A percentile compares a stretch with the other conserved stretches of the same genome.
Evolutionary conservation across 2,888 invertebrate genomes (phyloP).

Genomic region (Pelosia muscerda): DNA sequence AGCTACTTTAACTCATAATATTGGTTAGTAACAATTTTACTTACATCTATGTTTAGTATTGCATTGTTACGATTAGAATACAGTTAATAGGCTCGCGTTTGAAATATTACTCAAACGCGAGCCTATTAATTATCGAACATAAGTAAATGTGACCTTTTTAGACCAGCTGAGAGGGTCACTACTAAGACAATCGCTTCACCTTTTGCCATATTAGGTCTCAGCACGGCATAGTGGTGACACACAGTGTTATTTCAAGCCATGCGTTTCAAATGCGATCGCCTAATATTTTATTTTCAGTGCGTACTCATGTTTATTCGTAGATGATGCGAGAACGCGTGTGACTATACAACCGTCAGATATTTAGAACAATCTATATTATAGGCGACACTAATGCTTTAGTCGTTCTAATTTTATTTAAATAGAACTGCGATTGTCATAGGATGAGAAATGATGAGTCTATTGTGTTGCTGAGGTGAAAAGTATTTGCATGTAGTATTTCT

Average conservation of each 20-base stretch:
- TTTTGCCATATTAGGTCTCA: slow-evolving; percentile 56
- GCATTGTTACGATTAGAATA: too few species aligned
- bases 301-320: slow-evolving; percentile 82
- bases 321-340: slow-evolving; percentile 61
- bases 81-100: too few species aligned
- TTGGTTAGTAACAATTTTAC: too few species aligned
- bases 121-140: too few species aligned
- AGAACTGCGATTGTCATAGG: slow-evolving; percentile 18
- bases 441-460: neutral
- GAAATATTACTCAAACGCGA: too few species aligned
- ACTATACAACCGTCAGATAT: slow-evolving; percentile 56
- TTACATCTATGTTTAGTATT: too few species aligned
- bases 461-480: neutral
- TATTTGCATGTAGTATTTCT: too few species aligned
- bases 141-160: too few species aligned
- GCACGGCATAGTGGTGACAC: slow-evolving; percentile 69
- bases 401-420: slow-evolving; percentile 31
- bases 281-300: slow-evolving; percentile 83
- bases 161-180: neutral
- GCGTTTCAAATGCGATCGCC: slow-evolving; percentile 80
- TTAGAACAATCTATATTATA: slow-evolving; percentile 61
- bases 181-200: slow-evolving; percentile 32
- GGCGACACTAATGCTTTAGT: slow-evolving; percentile 30
- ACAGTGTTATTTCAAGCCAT: slow-evolving; percentile 72
- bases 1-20: too few species aligned